A percentile compares a stretch with the other conserved stretches of the same genome.
These are phyloP conservation scores for Belgica antarctica DNA, from an alignment of 2,888 invertebrate genomes.

Conservation along the genomic window DNA sequence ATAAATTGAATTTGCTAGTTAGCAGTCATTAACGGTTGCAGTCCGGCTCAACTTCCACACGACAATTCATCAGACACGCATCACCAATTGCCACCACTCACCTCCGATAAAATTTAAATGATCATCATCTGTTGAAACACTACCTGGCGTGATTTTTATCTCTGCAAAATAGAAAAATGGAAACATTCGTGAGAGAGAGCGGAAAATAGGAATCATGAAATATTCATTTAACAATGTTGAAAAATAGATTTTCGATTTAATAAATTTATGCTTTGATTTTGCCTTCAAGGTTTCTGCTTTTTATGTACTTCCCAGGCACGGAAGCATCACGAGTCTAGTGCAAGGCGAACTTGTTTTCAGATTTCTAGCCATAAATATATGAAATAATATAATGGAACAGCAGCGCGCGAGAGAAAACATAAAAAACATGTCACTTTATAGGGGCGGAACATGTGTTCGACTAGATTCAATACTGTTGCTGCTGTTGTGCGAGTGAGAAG, in stretches of 20 bases:
- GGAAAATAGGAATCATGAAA: neutral
- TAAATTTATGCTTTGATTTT: slow-evolving; percentile 27
- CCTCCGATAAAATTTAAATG: slow-evolving; percentile 52
- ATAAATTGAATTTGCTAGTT: no score
- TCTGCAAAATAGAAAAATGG: slow-evolving; percentile 47
- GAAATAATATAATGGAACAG: slow-evolving; percentile 15
- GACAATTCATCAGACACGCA: neutral
- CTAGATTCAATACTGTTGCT: slow-evolving; percentile 19
- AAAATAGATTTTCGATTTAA: slow-evolving; percentile 22
- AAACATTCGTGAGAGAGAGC: neutral
- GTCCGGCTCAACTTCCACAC: neutral
- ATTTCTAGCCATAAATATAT: neutral
- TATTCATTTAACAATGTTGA: slow-evolving; percentile 11
- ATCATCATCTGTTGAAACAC: slow-evolving; percentile 52
- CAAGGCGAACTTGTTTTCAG: neutral
- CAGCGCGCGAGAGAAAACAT: neutral
- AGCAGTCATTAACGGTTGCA: no score
- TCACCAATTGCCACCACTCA: slow-evolving; percentile 44
- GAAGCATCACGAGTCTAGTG: neutral
- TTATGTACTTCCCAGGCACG: neutral
- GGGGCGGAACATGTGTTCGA: slow-evolving; percentile 5
- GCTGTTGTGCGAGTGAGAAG: neutral
- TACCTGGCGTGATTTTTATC: slow-evolving; percentile 55
- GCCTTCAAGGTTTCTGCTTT: neutral
- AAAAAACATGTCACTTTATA: slow-evolving; percentile 30